Conservation (phyloP, 2,888 invertebrate genomes). For the Drosophila falleni region DNA sequence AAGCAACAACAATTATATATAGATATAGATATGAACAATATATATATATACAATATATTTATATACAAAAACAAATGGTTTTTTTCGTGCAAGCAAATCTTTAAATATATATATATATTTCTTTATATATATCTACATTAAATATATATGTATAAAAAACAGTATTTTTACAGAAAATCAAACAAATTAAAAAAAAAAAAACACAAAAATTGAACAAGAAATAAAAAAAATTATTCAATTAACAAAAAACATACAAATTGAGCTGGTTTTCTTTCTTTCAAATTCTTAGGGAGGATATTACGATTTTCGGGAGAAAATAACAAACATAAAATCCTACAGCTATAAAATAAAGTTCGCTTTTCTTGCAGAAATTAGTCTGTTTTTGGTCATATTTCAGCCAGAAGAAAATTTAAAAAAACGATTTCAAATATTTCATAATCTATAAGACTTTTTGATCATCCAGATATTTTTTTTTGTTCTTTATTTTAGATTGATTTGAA, state of each 20-base stretch:
- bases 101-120: conserved; percentile 31
- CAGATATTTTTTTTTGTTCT: neutral
- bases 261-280: conserved; percentile 23
- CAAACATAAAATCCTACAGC: no score
- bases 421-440: neutral
- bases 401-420: no score
- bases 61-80: conserved; percentile 65
- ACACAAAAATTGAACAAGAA: conserved; percentile 50
- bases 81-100: conserved; percentile 52
- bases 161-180: conserved; percentile 70
- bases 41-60: conserved; percentile 74
- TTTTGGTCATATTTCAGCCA: no score
- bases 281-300: neutral
- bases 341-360: no score
- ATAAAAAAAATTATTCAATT: conserved; percentile 70
- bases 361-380: no score
- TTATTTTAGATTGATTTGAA: neutral
- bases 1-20: conserved; percentile 10
- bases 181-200: conserved; percentile 41
- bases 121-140: conserved; percentile 34
- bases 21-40: conserved; percentile 23
- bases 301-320: neutral
- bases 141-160: conserved; percentile 42
- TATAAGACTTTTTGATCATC: no score
- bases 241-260: conserved; percentile 59